These are phyloP conservation scores for Enteromius mattozi DNA, from an alignment of 2,797 vertebrate genomes.

Conservation along the genomic window DNA sequence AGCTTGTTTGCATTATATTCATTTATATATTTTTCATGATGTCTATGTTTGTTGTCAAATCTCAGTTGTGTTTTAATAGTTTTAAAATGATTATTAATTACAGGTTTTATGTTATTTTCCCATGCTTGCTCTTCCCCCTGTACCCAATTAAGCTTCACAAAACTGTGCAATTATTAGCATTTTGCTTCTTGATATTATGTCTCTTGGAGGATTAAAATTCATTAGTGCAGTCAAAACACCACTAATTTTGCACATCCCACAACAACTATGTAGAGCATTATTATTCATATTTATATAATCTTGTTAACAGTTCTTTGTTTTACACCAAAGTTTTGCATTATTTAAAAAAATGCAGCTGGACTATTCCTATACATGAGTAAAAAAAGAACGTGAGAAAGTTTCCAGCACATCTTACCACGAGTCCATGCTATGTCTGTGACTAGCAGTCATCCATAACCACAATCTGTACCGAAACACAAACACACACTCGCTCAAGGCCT, in stretches of 20 bases:
- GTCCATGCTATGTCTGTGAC: slow-evolving; percentile 72
- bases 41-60: neutral
- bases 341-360: neutral
- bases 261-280: neutral
- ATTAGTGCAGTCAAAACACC: neutral
- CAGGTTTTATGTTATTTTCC: neutral
- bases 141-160: neutral
- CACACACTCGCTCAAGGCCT: slow-evolving; percentile 62
- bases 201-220: neutral
- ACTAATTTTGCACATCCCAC: neutral
- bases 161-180: neutral
- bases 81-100: neutral
- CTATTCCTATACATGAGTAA: neutral
- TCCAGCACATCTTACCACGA: slow-evolving; percentile 65
- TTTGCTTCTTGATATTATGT: slow-evolving; percentile 6
- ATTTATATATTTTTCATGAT: neutral
- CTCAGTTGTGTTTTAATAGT: neutral
- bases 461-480: slow-evolving; percentile 72
- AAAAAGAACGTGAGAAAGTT: slow-evolving; percentile 70
- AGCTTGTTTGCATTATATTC: neutral
- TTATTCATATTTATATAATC: neutral
- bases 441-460: slow-evolving; percentile 77
- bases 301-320: neutral
- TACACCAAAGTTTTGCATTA: neutral
- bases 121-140: neutral